Evolutionary conservation across 2,888 invertebrate species (phyloP).

Genomic region (Leptopilina drosophilae): DNA sequence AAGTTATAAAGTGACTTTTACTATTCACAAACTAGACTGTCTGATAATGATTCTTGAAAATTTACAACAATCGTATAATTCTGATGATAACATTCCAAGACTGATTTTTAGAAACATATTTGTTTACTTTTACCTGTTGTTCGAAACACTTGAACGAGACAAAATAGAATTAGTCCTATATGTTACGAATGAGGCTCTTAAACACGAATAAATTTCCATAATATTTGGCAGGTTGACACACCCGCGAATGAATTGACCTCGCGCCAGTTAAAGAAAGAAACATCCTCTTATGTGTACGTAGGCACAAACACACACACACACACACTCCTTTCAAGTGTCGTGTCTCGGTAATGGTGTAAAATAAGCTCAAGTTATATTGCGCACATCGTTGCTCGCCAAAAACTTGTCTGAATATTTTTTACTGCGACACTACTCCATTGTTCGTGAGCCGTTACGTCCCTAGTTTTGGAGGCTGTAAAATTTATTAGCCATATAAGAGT

Average conservation of each 20-base stretch:
- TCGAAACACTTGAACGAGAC: too few species aligned
- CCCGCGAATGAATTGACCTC: slow-evolving; percentile 26
- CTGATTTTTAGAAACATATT: too few species aligned
- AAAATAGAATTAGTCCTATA: background rate
- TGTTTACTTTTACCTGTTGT: too few species aligned
- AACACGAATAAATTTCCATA: slow-evolving; percentile 11
- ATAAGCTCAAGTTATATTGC: slow-evolving; percentile 6
- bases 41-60: too few species aligned
- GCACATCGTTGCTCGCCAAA: slow-evolving; percentile 5
- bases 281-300: background rate
- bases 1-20: too few species aligned
- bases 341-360: background rate
- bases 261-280: slow-evolving; percentile 5
- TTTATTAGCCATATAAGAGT: background rate
- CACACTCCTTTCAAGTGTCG: too few species aligned
- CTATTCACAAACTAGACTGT: too few species aligned
- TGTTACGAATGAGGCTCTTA: background rate
- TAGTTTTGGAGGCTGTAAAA: slow-evolving; percentile 10
- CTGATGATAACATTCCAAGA: too few species aligned
- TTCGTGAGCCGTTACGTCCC: slow-evolving; percentile 10
- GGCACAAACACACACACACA: too few species aligned
- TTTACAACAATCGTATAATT: too few species aligned
- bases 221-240: slow-evolving; percentile 24
- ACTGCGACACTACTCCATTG: slow-evolving; percentile 44
- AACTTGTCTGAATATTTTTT: slow-evolving; percentile 56